Evolutionary conservation across 2,888 invertebrate genomes (phyloP).

Genomic region (Drosophila mimica): DNA sequence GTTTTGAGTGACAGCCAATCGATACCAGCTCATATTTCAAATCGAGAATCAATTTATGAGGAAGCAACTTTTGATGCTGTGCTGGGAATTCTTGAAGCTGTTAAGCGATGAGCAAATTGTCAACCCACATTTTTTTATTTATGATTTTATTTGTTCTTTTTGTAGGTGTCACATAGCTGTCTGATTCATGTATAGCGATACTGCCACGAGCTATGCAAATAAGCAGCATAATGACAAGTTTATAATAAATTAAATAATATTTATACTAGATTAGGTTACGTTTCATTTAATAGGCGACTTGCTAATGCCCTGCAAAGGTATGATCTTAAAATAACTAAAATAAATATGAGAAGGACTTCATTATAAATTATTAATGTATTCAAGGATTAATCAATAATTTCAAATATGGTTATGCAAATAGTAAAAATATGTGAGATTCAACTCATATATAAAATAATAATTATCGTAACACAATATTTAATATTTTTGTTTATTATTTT

Average conservation of each 20-base stretch:
- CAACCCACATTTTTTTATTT: constrained; percentile 2
- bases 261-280: constrained; percentile 28
- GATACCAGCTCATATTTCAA: constrained; percentile 11
- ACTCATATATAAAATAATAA: not conserved
- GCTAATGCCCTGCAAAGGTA: constrained; percentile 5
- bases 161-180: constrained; percentile 32
- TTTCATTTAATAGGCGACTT: no score
- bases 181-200: constrained; percentile 10
- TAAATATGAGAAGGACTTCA: not conserved
- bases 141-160: constrained; percentile 4
- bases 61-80: not conserved
- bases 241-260: constrained; percentile 30
- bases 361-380: no score
- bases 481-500: not conserved
- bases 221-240: constrained; percentile 27
- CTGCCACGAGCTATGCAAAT: constrained; percentile 31
- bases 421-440: not conserved
- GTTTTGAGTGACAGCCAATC: constrained; percentile 10
- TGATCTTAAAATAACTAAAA: no score
- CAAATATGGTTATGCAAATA: not conserved
- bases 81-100: not conserved
- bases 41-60: constrained; percentile 7
- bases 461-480: not conserved
- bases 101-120: constrained; percentile 3
- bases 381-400: not conserved